Conservation (phyloP, 2,113 vertebrate species). For the Murina feae region DNA sequence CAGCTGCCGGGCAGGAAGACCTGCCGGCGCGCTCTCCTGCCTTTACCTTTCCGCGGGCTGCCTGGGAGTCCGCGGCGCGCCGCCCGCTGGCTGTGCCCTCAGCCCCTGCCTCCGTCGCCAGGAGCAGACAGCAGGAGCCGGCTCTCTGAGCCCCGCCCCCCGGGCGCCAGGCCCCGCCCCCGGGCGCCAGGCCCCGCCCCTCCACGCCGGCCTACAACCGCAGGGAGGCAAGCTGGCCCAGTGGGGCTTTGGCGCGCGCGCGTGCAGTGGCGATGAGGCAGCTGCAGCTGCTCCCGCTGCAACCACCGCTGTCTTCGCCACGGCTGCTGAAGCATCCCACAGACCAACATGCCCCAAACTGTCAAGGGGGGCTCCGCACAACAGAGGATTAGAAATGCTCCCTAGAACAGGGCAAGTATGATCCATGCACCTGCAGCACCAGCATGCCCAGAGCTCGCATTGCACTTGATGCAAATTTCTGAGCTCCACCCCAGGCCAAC, state of each 20-base stretch:
- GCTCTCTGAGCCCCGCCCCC: slow-evolving; percentile 45
- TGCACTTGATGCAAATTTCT: background rate
- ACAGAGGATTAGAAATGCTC: background rate
- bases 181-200: background rate
- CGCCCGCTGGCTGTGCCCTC: slow-evolving; percentile 66
- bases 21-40: slow-evolving; percentile 46
- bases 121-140: slow-evolving; percentile 22
- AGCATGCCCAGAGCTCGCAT: background rate
- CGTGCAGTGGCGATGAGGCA: background rate
- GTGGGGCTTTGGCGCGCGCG: background rate
- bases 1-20: slow-evolving; percentile 36
- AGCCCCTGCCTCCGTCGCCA: slow-evolving; percentile 31
- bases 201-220: background rate
- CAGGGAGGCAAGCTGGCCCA: background rate
- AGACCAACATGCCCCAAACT: background rate
- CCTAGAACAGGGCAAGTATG: background rate
- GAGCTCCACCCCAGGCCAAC: background rate
- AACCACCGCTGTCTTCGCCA: background rate
- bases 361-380: background rate
- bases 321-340: background rate
- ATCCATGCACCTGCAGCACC: background rate
- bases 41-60: slow-evolving; percentile 69
- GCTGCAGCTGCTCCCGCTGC: background rate
- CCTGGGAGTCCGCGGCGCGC: slow-evolving; percentile 61
- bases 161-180: background rate